Evolutionary conservation across 1,140 invertebrate genomes (phyloP).

Genomic region (Sitodiplosis mosellana): DNA sequence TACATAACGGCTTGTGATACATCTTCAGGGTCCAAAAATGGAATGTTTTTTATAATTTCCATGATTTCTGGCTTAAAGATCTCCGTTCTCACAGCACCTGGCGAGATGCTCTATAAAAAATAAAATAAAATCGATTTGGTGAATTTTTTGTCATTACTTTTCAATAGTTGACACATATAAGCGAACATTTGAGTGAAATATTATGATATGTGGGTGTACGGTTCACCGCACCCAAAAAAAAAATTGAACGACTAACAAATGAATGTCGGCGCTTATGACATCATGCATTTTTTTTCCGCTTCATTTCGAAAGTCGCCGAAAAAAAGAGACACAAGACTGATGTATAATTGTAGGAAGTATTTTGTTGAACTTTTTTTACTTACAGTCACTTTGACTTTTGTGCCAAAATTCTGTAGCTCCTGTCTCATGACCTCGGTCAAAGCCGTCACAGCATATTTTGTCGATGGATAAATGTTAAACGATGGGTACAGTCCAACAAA

Average conservation of each 20-base stretch:
- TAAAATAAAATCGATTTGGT: constrained; percentile 1
- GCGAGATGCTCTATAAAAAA: constrained; percentile 33
- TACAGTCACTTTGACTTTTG: constrained; percentile 3
- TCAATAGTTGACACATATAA: no score
- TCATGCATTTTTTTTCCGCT: no score
- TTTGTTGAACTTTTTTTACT: background rate
- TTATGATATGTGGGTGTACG: no score
- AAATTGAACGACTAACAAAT: no score
- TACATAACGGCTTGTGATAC: constrained; percentile 32
- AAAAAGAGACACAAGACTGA: no score
- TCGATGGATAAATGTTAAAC: background rate
- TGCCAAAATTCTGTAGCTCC: background rate
- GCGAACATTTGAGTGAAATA: no score
- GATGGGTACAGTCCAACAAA: background rate
- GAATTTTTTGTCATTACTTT: background rate
- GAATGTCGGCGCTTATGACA: no score
- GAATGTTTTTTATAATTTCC: constrained; percentile 7
- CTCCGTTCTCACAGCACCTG: constrained; percentile 35
- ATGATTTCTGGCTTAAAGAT: constrained; percentile 19
- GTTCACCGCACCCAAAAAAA: no score
- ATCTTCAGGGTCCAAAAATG: constrained; percentile 26
- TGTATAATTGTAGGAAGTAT: background rate
- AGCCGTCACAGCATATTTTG: constrained; percentile 1
- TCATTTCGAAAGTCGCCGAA: no score
- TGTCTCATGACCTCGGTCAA: constrained; percentile 1